Conservation (phyloP, 2,888 invertebrate species). For the Thereva nobilitata region DNA sequence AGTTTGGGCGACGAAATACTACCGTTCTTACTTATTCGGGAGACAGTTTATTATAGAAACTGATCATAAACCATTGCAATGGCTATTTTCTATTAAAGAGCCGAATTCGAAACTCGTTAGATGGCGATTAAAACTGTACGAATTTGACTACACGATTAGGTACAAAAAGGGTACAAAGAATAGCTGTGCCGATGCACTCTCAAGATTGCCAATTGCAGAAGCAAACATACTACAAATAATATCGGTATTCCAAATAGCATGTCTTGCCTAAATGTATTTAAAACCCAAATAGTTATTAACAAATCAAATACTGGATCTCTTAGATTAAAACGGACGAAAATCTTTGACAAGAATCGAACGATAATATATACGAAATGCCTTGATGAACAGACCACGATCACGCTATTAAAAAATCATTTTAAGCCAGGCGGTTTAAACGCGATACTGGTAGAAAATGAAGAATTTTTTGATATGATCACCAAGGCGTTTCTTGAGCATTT, state of each 20-base stretch:
- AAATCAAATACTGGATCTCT: constrained; percentile 27
- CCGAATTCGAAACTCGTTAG: too few relatives aligned
- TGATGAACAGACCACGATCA: too few relatives aligned
- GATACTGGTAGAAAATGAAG: constrained; percentile 27
- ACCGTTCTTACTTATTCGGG: constrained; percentile 48
- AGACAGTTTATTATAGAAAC: constrained; percentile 46
- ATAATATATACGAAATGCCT: too few relatives aligned
- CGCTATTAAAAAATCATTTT: too few relatives aligned
- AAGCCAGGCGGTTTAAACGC: too few relatives aligned
- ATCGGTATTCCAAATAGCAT: constrained; percentile 36
- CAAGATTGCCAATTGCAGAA: constrained; percentile 11
- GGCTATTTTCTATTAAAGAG: too few relatives aligned
- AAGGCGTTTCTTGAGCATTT: not conserved
- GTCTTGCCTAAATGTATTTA: constrained; percentile 40
- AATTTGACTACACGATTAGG: too few relatives aligned
- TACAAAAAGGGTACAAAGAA: too few relatives aligned
- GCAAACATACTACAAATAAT: too few relatives aligned
- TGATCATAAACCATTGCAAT: constrained; percentile 48
- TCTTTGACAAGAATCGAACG: too few relatives aligned
- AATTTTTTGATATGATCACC: not conserved
- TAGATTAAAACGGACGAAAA: too few relatives aligned
- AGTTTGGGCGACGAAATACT: constrained; percentile 45
- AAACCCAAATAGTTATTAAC: constrained; percentile 36
- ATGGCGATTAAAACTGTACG: too few relatives aligned
- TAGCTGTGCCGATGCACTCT: constrained; percentile 37